Evolutionary conservation across 2,797 vertebrate genomes (phyloP).

Genomic region (Molossus molossus): DNA sequence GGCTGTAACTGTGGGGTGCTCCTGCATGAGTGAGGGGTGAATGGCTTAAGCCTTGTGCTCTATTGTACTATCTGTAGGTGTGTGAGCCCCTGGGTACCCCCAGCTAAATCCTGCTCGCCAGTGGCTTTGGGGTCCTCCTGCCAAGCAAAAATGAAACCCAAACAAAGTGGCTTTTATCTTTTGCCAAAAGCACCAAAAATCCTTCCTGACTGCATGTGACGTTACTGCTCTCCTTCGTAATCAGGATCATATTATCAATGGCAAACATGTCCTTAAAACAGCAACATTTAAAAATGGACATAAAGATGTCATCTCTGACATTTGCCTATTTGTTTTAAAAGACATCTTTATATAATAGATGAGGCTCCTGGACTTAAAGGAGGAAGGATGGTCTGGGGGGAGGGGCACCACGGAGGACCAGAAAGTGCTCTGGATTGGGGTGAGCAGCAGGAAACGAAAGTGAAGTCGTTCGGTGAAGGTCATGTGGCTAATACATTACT

Average conservation of each 20-base stretch:
- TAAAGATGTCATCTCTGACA: neutral
- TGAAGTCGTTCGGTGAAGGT: neutral
- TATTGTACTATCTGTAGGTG: neutral
- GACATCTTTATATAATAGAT: neutral
- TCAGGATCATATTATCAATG: neutral
- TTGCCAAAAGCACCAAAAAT: neutral
- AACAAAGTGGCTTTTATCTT: neutral
- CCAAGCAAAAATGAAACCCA: neutral
- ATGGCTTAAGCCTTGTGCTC: neutral
- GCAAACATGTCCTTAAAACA: neutral
- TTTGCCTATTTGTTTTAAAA: neutral
- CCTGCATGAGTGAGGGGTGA: neutral
- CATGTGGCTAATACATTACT: neutral
- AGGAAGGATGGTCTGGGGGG: neutral
- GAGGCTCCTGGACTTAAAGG: neutral
- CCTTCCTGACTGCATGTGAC: rapidly evolving
- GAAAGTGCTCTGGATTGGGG: neutral
- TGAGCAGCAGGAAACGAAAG: neutral
- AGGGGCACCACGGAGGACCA: neutral
- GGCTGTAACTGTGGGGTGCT: neutral
- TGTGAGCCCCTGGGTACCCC: neutral
- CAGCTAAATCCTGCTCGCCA: neutral
- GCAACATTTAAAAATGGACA: neutral
- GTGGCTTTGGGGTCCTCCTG: neutral
- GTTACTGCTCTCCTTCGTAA: neutral